Conservation (phyloP, 1,140 invertebrate species). For the Caenorhabditis latens region DNA sequence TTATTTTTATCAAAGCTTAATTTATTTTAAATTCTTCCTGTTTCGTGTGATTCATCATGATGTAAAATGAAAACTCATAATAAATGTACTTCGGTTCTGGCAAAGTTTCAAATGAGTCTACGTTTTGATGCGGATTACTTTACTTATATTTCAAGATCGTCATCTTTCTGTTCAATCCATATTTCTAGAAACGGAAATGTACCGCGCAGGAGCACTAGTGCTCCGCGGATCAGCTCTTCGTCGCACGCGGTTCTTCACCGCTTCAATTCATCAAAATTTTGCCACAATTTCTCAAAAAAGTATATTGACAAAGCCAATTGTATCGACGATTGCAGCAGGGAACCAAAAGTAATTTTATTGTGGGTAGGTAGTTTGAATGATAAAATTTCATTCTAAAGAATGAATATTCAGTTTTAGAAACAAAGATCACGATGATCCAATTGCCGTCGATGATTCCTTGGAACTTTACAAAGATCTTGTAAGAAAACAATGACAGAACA, state of each 20-base stretch:
- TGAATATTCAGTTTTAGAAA: background rate
- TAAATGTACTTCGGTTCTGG: background rate
- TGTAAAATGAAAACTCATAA: background rate
- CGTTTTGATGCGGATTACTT: slow-evolving; percentile 15
- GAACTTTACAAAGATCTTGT: slow-evolving; percentile 21
- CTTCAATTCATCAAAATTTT: background rate
- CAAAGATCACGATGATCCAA: slow-evolving; percentile 28
- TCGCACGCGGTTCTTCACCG: background rate
- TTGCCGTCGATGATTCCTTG: slow-evolving; percentile 34
- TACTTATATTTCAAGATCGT: background rate
- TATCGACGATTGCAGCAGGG: too few relatives aligned
- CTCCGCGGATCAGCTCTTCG: slow-evolving; percentile 14
- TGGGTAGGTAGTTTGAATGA: background rate
- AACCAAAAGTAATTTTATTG: background rate
- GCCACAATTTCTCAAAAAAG: slow-evolving; percentile 11
- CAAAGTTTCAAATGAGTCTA: background rate
- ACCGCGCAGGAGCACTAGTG: slow-evolving; percentile 9
- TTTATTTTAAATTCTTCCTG: background rate
- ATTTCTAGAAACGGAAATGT: background rate
- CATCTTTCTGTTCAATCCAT: background rate
- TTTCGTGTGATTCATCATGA: background rate
- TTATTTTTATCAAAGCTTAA: slow-evolving; percentile 3
- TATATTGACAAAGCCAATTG: background rate
- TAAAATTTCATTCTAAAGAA: too few relatives aligned
- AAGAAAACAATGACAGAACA: background rate